Base-by-base conservation (phyloP, 1,140 invertebrate genomes). In the Hypothenemus hampei region DNA sequence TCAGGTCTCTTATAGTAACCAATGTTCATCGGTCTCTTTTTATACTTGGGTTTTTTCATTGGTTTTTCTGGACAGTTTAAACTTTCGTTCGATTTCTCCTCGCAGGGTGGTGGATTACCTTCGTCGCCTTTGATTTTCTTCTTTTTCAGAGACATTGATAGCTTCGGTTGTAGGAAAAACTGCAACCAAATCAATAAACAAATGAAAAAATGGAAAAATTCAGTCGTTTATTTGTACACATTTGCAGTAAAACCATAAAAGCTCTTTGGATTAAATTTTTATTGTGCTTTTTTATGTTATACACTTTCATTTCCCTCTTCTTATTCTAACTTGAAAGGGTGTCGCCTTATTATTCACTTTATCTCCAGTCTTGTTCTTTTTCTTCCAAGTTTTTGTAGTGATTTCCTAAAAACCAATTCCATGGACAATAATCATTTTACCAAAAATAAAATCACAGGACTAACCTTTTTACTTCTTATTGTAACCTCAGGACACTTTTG, bases 21-120 rank as follows among this genome's bases (percentile, higher is more conserved):
- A 11, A 20, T 7, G 8, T 15, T 45, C 48, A 50, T 19, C 8
- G 47, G 40, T 29, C 55, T 41, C 21, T 44, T 49, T 21, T 50
- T 57, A 23, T 57, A 50, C 29, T 57, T 50, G 6, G 55, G 55
- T 21, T 57, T 57, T 16, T 50, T 57, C 3, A 50, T 19, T 13
- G 44, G 44, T 29, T 57, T 41, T 29, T 44, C 37, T 19, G 55
- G 55, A 23, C 46, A 57, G n/a, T 22, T 57, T 16, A 40, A 8
- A 16, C 46, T 57, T 10, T 33, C 16, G 4, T 24, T 13, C 5
- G 2, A 21, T 5, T 13, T 8, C 18, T 29, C 44, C 3, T 40
- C 8, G 19, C 53, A 56, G 16, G 47, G 46, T 16, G 46, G 55
- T 4, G 46, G 55, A n/a, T 57, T 19, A 8, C 55, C 55, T 29